These are phyloP conservation scores for Nematolebias whitei DNA, from an alignment of 2,113 vertebrate species.

Conservation along the genomic window DNA sequence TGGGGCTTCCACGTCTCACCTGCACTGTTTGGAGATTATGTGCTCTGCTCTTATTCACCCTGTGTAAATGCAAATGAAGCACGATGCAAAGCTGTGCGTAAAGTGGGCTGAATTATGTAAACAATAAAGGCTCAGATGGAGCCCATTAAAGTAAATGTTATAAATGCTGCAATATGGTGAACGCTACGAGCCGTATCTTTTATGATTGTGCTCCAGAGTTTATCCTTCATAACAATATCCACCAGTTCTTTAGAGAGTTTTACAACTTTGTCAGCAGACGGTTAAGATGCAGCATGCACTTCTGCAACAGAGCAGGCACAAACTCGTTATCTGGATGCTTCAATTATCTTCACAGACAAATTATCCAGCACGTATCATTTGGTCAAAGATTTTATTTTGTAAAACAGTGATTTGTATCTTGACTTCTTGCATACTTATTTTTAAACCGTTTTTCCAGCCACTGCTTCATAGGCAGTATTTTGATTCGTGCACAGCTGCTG, in stretches of 20 bases:
- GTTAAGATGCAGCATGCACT: conserved; percentile 1
- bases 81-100: background rate
- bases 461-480: conserved; percentile 47
- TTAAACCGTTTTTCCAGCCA: background rate
- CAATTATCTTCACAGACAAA: background rate
- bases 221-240: conserved; percentile 21
- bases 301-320: background rate
- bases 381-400: conserved; percentile 18
- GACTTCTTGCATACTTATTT: background rate
- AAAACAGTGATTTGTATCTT: conserved; percentile 8
- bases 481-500: conserved; percentile 35
- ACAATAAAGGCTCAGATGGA: conserved; percentile 44
- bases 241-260: background rate
- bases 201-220: conserved; percentile 7
- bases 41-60: conserved; percentile 50
- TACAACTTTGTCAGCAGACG: background rate
- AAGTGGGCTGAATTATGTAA: conserved; percentile 50
- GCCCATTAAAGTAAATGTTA: conserved; percentile 42
- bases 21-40: conserved; percentile 49
- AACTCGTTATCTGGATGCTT: background rate
- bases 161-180: conserved; percentile 19
- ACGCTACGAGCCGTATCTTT: background rate
- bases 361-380: background rate
- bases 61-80: conserved; percentile 55
- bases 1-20: conserved; percentile 53